Percentiles rank a stretch among this genome's conserved stretches.
phyloP scores from a whole-genome alignment of 2,888 invertebrate species.

The Pseudococcus longispinus region DNA sequence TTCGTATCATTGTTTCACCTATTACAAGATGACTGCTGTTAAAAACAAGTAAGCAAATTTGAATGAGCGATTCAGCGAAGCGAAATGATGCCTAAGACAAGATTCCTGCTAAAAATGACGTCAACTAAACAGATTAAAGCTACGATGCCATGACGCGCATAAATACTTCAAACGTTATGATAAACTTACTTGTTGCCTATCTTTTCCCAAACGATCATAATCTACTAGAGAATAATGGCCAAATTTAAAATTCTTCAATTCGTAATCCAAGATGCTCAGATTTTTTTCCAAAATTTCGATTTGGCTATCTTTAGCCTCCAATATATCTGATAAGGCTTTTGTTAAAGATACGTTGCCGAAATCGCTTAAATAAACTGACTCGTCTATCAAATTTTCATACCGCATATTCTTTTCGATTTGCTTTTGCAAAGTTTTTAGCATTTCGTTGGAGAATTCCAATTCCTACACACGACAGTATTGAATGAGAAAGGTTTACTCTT shows the following conservation, averaged over 20 bases:
- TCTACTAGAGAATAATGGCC: neutral
- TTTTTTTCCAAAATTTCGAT: conserved; percentile 87
- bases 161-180: neutral
- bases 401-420: conserved; percentile 76
- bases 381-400: conserved; percentile 63
- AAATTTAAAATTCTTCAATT: conserved; percentile 68
- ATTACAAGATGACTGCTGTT: neutral
- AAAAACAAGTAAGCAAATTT: neutral
- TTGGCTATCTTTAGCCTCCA: conserved; percentile 86
- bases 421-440: conserved; percentile 80
- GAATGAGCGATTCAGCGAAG: neutral
- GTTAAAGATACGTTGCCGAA: conserved; percentile 29
- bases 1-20: too few species aligned
- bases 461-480: conserved; percentile 67
- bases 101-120: neutral
- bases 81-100: neutral
- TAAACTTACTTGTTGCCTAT: conserved; percentile 44
- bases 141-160: neutral
- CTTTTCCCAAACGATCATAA: neutral
- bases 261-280: conserved; percentile 79
- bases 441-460: conserved; percentile 84
- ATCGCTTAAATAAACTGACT: conserved; percentile 29
- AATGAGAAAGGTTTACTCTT: neutral
- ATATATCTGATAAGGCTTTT: conserved; percentile 75
- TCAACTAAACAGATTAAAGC: neutral